Evolutionary conservation across 1,140 invertebrate species (phyloP), one percentile per base, ranked within the genome.

Genomic region (Sycophaga agraensis): DNA sequence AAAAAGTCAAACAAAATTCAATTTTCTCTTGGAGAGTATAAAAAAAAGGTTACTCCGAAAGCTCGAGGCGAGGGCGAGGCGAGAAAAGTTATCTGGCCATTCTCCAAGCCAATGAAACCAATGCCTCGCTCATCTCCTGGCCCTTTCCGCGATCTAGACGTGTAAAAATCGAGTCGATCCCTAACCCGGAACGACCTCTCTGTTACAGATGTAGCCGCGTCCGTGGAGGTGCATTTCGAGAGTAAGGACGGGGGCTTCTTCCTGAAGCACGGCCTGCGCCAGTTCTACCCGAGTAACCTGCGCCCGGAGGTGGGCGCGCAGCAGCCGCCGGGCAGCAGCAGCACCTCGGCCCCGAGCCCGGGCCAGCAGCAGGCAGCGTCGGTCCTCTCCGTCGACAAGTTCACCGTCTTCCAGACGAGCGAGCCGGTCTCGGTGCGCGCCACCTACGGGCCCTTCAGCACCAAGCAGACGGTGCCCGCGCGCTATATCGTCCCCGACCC

Each of bases 381-480:
- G 7, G 74, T 87, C 1, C 79, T 92, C 11, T 90, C 89, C 39
- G 82, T 90, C 54, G 88, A 91, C 78, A 87, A 91, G 39, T 95
- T 96, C 73, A 93, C 92, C 7, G 91, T 95, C 4, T 87, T 95
- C 67, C 91, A 94, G 73, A 91, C 91, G 31, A 91, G 90, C 24
- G 87, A 91, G 61, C 91, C 93, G 6, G 90, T 92, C 1, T 93
- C 92, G 0, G 89, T 96, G 4, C 82, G 92, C 14, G 92, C 93
- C 8, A 92, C 90, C 6, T 96, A 95, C 69, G 94, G 94, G 3
- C 93, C 93, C 2, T 96, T 96, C 79, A 93, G 91, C 63, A 94
- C 92, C 26, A 94, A 94, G 70, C 92, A 96, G 78, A 95, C 92
- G 1, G 92, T 96, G 14, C 92, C 92, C n/a, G 91, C 91, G 0